Percentiles rank a stretch among this genome's conserved stretches.
Evolutionary conservation across 2,113 vertebrate genomes (phyloP).

Genomic region (Acrocephalus arundinaceus): DNA sequence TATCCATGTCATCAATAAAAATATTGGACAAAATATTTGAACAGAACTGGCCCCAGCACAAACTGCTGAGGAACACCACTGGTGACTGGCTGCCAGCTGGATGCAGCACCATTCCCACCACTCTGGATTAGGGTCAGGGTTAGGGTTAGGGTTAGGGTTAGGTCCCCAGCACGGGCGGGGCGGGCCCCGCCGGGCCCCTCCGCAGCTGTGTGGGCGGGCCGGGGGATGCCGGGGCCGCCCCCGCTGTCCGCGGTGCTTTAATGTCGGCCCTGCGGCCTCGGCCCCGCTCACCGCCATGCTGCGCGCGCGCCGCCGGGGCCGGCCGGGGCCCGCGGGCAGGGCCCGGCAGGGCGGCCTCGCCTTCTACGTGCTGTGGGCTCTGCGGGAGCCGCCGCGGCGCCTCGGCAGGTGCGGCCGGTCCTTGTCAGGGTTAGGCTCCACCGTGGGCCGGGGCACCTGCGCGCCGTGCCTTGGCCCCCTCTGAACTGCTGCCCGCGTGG

Average conservation of each 20-base stretch:
- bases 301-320: rapidly evolving
- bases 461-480: rapidly evolving
- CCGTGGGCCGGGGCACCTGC: neutral
- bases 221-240: neutral
- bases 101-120: too few species aligned
- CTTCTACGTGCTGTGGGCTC: conserved; percentile 80
- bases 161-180: neutral
- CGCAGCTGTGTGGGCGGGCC: neutral
- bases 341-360: neutral
- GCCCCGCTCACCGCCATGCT: neutral
- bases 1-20: too few species aligned
- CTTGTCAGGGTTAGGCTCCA: rapidly evolving
- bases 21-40: too few species aligned
- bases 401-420: conserved; percentile 72
- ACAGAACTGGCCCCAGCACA: too few species aligned
- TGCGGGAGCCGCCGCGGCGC: conserved; percentile 77
- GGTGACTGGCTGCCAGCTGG: too few species aligned
- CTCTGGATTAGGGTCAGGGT: too few species aligned
- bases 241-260: neutral
- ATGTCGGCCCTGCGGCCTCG: rapidly evolving
- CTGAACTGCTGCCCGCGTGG: rapidly evolving
- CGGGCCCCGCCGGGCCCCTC: neutral
- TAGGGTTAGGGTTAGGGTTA: too few species aligned
- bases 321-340: neutral
- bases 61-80: too few species aligned